Evolutionary conservation across 1,140 invertebrate species (phyloP).

Genomic region (Brachionus koreanus): DNA sequence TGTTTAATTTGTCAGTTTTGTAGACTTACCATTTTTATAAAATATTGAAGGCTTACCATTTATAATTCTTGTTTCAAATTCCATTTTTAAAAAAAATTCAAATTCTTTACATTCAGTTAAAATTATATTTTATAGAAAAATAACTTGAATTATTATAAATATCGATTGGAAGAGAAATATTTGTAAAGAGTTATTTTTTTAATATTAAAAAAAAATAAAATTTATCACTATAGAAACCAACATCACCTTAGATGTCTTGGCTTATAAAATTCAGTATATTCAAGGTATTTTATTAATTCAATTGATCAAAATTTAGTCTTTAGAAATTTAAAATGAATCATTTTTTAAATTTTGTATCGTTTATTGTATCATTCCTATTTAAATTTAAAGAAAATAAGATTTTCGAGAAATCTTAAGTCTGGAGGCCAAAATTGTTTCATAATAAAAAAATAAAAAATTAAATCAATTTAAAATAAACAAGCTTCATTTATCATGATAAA

Average conservation of each 20-base stretch:
- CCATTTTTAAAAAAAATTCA: neutral
- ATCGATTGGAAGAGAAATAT: neutral
- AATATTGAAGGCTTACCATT: slow-evolving; percentile 40
- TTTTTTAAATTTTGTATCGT: too few species aligned
- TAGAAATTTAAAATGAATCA: too few species aligned
- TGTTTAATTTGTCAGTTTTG: too few species aligned
- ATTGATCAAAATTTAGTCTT: neutral
- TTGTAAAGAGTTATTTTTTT: neutral
- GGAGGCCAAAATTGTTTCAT: too few species aligned
- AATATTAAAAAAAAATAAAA: neutral
- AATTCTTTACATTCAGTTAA: neutral
- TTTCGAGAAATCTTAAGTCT: too few species aligned
- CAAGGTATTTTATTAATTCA: neutral
- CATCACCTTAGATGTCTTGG: neutral
- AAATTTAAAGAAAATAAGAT: neutral
- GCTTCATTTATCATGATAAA: too few species aligned
- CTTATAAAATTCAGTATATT: neutral
- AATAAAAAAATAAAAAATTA: too few species aligned
- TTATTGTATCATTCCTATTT: too few species aligned
- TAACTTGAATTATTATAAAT: neutral
- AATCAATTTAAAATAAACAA: too few species aligned
- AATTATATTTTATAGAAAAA: neutral
- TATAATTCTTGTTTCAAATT: slow-evolving; percentile 39
- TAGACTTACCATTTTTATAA: slow-evolving; percentile 16
- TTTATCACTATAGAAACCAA: neutral